These are phyloP conservation scores for Brienomyrus longianalis DNA, from an alignment of 2,113 vertebrate genomes.

Conservation along the genomic window DNA sequence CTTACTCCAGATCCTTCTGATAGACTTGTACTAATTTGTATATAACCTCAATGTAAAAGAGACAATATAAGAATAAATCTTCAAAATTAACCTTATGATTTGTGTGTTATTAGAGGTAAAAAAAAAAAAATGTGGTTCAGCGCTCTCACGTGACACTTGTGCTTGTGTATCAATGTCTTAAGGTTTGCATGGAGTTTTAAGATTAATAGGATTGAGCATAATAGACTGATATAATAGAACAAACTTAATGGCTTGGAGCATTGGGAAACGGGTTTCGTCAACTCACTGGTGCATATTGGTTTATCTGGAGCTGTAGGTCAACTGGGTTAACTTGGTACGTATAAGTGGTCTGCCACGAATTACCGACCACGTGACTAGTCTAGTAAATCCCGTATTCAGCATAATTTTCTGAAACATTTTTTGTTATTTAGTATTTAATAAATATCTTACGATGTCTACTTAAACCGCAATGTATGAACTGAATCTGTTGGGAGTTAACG, in stretches of 20 bases:
- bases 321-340: background rate
- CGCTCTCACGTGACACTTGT: background rate
- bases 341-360: background rate
- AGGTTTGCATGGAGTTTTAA: too few relatives aligned
- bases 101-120: background rate
- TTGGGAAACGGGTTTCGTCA: background rate
- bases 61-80: constrained; percentile 47
- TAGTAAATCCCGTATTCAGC: background rate
- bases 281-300: background rate
- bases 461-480: background rate
- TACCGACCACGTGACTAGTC: background rate
- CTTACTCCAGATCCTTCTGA: constrained; percentile 34
- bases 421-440: background rate
- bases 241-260: background rate
- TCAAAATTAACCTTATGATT: background rate
- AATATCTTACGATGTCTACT: background rate
- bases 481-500: background rate
- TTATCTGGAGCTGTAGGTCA: background rate
- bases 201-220: background rate
- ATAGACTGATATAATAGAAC: background rate
- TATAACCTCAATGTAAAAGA: constrained; percentile 50
- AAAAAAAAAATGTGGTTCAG: background rate
- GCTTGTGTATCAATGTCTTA: background rate
- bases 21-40: constrained; percentile 49
- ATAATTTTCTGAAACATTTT: background rate